phyloP scores from a whole-genome alignment of 2,113 vertebrate genomes.

The Ictidomys tridecemlineatus region DNA sequence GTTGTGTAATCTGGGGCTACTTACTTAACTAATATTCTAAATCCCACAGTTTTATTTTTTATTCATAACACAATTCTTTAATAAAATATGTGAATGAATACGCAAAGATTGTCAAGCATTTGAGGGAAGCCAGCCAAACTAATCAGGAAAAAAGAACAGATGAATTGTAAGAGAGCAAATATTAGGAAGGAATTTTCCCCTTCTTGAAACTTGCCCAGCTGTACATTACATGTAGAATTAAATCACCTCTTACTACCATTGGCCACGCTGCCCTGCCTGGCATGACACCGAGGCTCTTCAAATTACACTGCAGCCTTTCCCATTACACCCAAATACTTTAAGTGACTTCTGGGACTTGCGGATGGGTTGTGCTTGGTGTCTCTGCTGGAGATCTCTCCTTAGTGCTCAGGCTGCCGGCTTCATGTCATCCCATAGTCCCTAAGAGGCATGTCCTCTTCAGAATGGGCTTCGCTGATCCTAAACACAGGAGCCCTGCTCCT shows the following conservation, averaged over 20 bases:
- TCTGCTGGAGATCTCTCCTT: not conserved
- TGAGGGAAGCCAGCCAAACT: not conserved
- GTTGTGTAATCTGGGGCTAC: not conserved
- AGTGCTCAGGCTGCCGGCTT: not conserved
- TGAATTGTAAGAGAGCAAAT: not conserved
- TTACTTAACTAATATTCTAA: not conserved
- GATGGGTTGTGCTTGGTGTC: not conserved
- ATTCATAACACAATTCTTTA: not conserved
- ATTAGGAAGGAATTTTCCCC: not conserved
- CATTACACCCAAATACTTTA: not conserved
- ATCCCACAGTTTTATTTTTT: not conserved
- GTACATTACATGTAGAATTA: not conserved
- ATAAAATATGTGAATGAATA: no score
- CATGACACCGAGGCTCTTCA: not conserved
- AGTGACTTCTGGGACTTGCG: not conserved
- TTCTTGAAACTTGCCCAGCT: not conserved
- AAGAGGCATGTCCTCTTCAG: not conserved
- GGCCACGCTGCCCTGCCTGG: not conserved
- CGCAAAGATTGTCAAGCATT: not conserved
- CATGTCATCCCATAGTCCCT: not conserved
- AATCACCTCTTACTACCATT: not conserved
- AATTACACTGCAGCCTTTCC: not conserved
- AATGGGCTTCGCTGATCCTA: not conserved
- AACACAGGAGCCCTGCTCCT: no score
- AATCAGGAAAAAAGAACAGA: no score